A percentile compares a stretch with the other conserved stretches of the same genome.
These are phyloP conservation scores for Drosophila malerkotliana DNA, from an alignment of 1,140 invertebrate genomes.

Conservation along the genomic window DNA sequence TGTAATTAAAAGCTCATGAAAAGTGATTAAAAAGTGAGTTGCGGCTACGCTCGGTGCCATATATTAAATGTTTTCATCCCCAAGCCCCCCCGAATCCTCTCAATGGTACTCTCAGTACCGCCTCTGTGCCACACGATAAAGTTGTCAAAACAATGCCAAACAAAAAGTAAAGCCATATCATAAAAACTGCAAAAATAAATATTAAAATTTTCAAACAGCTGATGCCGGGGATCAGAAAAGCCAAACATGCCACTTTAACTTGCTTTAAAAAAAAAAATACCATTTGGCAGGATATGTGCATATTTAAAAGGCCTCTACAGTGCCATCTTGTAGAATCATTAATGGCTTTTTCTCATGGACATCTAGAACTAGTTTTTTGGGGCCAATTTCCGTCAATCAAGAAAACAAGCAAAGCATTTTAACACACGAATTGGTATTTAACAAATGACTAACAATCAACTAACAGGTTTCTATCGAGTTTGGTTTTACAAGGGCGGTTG, in stretches of 20 bases:
- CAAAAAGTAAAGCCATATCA: constrained; percentile 17
- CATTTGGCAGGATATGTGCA: background rate
- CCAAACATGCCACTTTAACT: constrained; percentile 1
- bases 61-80: constrained; percentile 62
- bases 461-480: constrained; percentile 37
- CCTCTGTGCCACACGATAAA: constrained; percentile 36
- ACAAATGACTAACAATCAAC: constrained; percentile 39
- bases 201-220: constrained; percentile 19
- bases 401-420: constrained; percentile 46
- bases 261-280: background rate
- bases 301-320: constrained; percentile 21
- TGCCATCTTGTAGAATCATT: constrained; percentile 36
- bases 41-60: constrained; percentile 55
- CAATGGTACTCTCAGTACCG: background rate
- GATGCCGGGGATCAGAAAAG: constrained; percentile 26
- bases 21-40: constrained; percentile 80
- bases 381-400: constrained; percentile 42
- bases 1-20: constrained; percentile 80
- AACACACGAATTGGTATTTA: constrained; percentile 43
- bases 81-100: background rate
- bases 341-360: constrained; percentile 32
- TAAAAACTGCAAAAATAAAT: constrained; percentile 22
- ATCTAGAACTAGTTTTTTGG: constrained; percentile 23
- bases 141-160: constrained; percentile 68
- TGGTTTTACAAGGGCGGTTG: constrained; percentile 27